phyloP scores from a whole-genome alignment of 2,888 invertebrate genomes.

The Frankliniella fusca region DNA sequence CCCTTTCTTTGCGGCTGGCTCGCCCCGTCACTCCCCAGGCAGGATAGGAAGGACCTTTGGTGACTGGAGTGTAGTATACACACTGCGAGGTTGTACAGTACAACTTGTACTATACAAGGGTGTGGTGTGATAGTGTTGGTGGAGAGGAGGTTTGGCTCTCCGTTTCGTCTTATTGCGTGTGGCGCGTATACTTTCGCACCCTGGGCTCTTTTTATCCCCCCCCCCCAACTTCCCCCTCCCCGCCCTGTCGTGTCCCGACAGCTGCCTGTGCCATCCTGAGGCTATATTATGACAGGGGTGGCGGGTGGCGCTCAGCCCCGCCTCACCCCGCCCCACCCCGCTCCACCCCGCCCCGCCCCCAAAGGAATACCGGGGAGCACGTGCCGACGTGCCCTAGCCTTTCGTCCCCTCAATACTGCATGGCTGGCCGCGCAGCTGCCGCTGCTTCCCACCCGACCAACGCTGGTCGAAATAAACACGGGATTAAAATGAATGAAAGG shows the following conservation, averaged over 20 bases:
- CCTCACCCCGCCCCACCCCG: no score
- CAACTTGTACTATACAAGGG: no score
- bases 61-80: no score
- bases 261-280: neutral
- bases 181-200: neutral
- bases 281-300: no score
- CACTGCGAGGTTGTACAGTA: no score
- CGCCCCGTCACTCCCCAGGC: no score
- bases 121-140: neutral
- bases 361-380: conserved; percentile 1
- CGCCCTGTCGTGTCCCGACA: neutral
- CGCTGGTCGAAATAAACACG: no score
- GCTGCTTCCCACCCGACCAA: no score
- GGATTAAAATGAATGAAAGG: no score
- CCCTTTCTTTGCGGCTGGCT: no score
- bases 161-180: neutral
- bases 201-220: neutral
- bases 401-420: neutral
- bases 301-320: neutral
- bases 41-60: no score
- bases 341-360: neutral
- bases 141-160: neutral
- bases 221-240: no score
- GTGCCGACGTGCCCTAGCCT: neutral
- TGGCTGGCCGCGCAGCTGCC: neutral